Evolutionary conservation across 2,888 invertebrate species (phyloP), one percentile per base, ranked within the genome.

Genomic region (Ramazzottius varieornatus): DNA sequence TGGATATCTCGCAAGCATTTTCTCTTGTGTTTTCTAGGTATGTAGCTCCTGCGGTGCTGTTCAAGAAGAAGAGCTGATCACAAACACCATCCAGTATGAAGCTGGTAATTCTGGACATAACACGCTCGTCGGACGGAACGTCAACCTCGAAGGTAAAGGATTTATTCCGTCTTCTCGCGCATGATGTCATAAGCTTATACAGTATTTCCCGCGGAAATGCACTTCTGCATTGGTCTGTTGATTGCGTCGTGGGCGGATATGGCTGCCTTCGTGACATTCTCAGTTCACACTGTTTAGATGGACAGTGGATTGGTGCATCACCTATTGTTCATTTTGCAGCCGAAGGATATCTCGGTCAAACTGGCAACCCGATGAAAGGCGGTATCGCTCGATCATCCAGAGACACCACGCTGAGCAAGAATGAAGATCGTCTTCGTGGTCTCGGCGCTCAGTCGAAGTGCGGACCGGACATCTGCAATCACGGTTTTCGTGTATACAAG

Each of bases 341-440:
- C 20, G n/a, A 54, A 29, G 54, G 54, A n/a, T 54, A 54, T 29
- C 54, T 54, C 4, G 54, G 54, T 24, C 54, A 54, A 29, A 54
- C 54, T 4, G 54, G 54, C 4, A 54, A 54, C 24, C 54, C 54
- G 4, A 16, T 54, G 54, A 54, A 54, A 54, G 54, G 54, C 54
- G 54, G 54, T 8, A 54, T 54, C 29, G 54, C 54, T 13, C 54
- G 54, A 4, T 54, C 54, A 4, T 54, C 54, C 54, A 54, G 24
- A 29, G 54, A 54, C n/a, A 54, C 54, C n/a, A 54, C 54, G 20
- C 54, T 54, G 20, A 16, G 29, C 20, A 16, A 29, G 4, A 54
- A 54, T 24, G 54, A 54, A 24, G 54, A 54, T 54, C 54, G 54
- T 24, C 54, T 54, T 29, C 54, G 54, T 29, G 54, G 54, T 54